These are phyloP conservation scores for Drosophila testacea DNA, from an alignment of 2,888 invertebrate genomes.

Conservation along the genomic window DNA sequence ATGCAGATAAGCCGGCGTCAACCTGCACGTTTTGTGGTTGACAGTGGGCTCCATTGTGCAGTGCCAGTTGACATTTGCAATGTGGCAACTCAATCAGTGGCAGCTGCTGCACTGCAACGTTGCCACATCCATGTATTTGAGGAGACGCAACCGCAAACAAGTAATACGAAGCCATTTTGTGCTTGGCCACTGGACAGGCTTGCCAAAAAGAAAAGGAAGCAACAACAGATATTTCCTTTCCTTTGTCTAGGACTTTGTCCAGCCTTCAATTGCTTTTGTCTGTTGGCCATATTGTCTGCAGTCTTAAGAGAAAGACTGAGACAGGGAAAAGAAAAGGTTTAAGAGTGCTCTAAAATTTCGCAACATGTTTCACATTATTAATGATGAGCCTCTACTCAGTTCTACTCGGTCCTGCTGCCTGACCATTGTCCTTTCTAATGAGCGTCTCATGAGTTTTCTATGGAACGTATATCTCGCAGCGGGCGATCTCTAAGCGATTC, in stretches of 20 bases:
- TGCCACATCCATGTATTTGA: slow-evolving; percentile 33
- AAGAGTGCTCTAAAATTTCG: slow-evolving; percentile 72
- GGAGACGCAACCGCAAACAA: slow-evolving; percentile 45
- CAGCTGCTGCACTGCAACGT: slow-evolving; percentile 42
- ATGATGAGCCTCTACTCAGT: slow-evolving; percentile 60
- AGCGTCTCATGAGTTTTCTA: slow-evolving; percentile 64
- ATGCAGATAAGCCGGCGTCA: slow-evolving; percentile 66
- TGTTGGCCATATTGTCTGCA: slow-evolving; percentile 67
- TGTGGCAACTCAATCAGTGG: slow-evolving; percentile 65
- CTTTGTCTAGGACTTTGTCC: slow-evolving; percentile 51
- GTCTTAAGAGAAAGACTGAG: slow-evolving; percentile 11
- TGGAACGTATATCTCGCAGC: slow-evolving; percentile 43
- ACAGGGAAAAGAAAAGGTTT: slow-evolving; percentile 58
- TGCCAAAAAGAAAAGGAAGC: slow-evolving; percentile 36
- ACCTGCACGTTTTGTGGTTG: slow-evolving; percentile 62
- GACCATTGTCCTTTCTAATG: slow-evolving; percentile 61
- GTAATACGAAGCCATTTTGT: slow-evolving; percentile 66
- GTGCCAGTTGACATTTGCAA: slow-evolving; percentile 63
- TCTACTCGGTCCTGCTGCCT: slow-evolving; percentile 20
- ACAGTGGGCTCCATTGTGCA: slow-evolving; percentile 51
- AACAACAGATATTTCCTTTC: slow-evolving; percentile 21
- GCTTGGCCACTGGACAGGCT: slow-evolving; percentile 36
- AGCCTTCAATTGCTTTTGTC: slow-evolving; percentile 71
- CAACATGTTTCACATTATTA: slow-evolving; percentile 80
- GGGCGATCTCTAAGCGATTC: slow-evolving; percentile 37